Base-by-base conservation (phyloP, 2,113 vertebrate species). In the Sturnus vulgaris region DNA sequence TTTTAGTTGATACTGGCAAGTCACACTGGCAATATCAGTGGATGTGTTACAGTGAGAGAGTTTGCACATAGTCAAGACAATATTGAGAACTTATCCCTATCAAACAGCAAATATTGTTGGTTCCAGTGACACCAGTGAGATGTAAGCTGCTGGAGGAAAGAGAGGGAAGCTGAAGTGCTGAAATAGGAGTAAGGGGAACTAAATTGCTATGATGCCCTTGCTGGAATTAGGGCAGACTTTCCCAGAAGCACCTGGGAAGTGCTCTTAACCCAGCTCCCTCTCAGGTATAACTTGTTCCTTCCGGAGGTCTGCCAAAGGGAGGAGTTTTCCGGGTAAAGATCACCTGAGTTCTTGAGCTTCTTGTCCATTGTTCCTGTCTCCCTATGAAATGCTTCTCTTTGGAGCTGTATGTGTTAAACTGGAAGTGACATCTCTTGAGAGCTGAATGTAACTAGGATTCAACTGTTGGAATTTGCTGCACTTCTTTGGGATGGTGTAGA, bases 241-340 rank as follows among this genome's bases (percentile, higher is more conserved):
- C 27, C 42, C 57, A 55, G 84, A 66, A 66, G 47, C 39, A 85
- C 61, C 22, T 21, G n/a, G 70, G 61, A 5, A 3, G 31, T 68
- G 47, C 57, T 63, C 5, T 52, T 53, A 52, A 57, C 27, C 49
- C 69, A 57, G 35, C 15, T 88, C 19, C 63, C 16, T 65, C 10
- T 1, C 5, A 3, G 0, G 0, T 12, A 25, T 61, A 31, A 76
- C 53, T 53, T 71, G 37, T 46, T 89, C 25, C 46, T 46, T 27
- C 42, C 73, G 59, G 70, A 77, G 50, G 12, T 35, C 21, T 25
- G 30, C 64, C 59, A 50, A 72, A 88, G 63, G 79, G 39, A 81
- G 33, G 50, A 83, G 39, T 50, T 90, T 65, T 28, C 79, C 4
- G 1, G 12, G 25, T 80, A 73, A 69, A 86, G 31, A 57, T 73